phyloP scores from a whole-genome alignment of 30 jellyfish, hydroid and myxozoan species.

The Aurelia aurita complex sp. Pacific region DNA sequence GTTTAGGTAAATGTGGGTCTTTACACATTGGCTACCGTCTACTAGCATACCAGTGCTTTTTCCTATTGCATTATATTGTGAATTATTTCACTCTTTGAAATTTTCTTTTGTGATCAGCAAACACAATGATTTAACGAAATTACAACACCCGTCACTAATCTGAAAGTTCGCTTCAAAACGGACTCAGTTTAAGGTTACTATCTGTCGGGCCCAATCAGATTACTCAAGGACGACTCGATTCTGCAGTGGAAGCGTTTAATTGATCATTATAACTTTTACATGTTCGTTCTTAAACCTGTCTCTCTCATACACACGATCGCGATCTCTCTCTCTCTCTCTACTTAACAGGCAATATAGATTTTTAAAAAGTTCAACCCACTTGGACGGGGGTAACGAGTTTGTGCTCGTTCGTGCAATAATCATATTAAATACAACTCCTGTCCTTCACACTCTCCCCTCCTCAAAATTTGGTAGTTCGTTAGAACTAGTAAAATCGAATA shows the following conservation, averaged over 20 bases:
- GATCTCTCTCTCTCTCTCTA: background rate
- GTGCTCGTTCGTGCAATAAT: constrained; percentile 11
- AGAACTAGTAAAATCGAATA: constrained; percentile 8
- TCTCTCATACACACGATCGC: constrained; percentile 9
- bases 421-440: constrained; percentile 6
- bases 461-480: constrained; percentile 1
- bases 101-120: too few relatives aligned
- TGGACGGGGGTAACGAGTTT: background rate
- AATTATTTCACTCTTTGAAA: too few relatives aligned
- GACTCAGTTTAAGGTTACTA: too few relatives aligned
- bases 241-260: constrained; percentile 4
- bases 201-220: constrained; percentile 13
- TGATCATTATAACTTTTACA: background rate
- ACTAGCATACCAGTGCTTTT: too few relatives aligned
- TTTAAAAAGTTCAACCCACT: too few relatives aligned
- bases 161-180: too few relatives aligned
- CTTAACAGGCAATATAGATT: too few relatives aligned
- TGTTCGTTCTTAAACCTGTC: constrained; percentile 3
- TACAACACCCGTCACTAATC: too few relatives aligned
- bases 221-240: background rate
- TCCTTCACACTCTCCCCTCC: constrained; percentile 26
- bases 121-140: too few relatives aligned
- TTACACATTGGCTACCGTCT: too few relatives aligned
- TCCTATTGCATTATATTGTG: too few relatives aligned
- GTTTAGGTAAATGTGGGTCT: too few relatives aligned